Conservation (phyloP, 1,140 invertebrate genomes). For the Aradophagus sp. region DNA sequence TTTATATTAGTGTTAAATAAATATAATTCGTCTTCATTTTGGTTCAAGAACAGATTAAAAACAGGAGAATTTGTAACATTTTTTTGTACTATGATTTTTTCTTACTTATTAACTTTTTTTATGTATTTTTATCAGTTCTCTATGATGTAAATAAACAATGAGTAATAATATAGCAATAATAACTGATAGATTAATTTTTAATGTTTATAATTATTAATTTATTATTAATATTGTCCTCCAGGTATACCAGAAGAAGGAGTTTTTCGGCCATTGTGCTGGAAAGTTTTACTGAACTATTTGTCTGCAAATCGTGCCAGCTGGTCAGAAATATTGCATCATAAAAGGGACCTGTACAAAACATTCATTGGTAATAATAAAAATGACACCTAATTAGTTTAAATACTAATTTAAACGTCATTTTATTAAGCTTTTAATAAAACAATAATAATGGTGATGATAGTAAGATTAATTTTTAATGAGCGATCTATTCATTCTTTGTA, state of each 20-base stretch:
- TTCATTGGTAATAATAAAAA: slow-evolving; percentile 74
- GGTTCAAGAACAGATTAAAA: no score
- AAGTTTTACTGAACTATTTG: slow-evolving; percentile 87
- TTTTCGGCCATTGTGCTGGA: slow-evolving; percentile 86
- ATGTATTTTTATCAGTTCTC: no score
- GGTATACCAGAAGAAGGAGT: slow-evolving; percentile 89
- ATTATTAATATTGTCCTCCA: slow-evolving; percentile 67
- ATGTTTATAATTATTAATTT: slow-evolving; percentile 6
- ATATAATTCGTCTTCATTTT: no score
- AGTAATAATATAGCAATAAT: slow-evolving; percentile 1
- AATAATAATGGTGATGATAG: background rate
- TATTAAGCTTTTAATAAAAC: background rate
- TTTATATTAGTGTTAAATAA: no score
- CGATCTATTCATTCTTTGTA: background rate
- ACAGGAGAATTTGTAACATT: no score
- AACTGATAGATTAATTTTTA: slow-evolving; percentile 4
- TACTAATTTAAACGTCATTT: no score
- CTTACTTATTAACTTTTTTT: no score
- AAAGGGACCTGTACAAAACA: slow-evolving; percentile 16
- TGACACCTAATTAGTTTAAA: no score
- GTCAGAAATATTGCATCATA: slow-evolving; percentile 73
- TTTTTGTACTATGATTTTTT: no score
- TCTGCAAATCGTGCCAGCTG: slow-evolving; percentile 80
- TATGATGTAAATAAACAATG: background rate
- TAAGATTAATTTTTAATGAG: slow-evolving; percentile 1